Conservation (phyloP, 2,888 invertebrate genomes). For the Perizoma flavofasciatum region DNA sequence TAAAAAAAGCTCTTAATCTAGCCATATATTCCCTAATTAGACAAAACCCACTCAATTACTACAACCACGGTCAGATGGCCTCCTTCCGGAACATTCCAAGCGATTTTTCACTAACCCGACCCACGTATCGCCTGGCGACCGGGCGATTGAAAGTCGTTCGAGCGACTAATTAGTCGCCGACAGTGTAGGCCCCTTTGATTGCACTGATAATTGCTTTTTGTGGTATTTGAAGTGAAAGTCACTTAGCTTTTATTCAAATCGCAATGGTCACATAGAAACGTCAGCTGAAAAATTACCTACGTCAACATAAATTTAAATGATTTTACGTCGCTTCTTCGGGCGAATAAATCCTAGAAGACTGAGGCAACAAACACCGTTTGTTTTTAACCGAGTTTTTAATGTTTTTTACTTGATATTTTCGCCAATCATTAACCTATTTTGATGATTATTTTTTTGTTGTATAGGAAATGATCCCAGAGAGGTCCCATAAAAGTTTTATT, state of each 20-base stretch:
- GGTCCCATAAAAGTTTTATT: too few species aligned
- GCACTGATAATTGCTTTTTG: constrained; percentile 70
- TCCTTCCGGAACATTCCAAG: constrained; percentile 41
- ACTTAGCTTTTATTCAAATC: background rate
- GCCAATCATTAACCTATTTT: too few species aligned
- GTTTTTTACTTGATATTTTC: too few species aligned
- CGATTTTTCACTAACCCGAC: constrained; percentile 76
- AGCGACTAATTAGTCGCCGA: constrained; percentile 76
- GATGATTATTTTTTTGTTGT: too few species aligned
- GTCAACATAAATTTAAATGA: too few species aligned
- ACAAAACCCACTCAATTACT: constrained; percentile 51
- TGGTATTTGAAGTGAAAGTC: constrained; percentile 3
- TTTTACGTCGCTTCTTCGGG: too few species aligned
- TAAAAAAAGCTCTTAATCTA: background rate
- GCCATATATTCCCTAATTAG: constrained; percentile 26
- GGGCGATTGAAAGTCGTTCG: constrained; percentile 68
- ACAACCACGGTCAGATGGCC: constrained; percentile 61
- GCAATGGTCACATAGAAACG: too few species aligned
- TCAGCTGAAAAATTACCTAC: too few species aligned
- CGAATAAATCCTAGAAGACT: too few species aligned
- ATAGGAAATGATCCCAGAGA: too few species aligned
- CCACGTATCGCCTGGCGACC: constrained; percentile 41
- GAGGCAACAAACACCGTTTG: too few species aligned
- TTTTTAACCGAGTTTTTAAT: too few species aligned
- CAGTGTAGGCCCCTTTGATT: constrained; percentile 66